phyloP scores from a whole-genome alignment of 2,888 invertebrate genomes.

The Stenolophus ochropezus region DNA sequence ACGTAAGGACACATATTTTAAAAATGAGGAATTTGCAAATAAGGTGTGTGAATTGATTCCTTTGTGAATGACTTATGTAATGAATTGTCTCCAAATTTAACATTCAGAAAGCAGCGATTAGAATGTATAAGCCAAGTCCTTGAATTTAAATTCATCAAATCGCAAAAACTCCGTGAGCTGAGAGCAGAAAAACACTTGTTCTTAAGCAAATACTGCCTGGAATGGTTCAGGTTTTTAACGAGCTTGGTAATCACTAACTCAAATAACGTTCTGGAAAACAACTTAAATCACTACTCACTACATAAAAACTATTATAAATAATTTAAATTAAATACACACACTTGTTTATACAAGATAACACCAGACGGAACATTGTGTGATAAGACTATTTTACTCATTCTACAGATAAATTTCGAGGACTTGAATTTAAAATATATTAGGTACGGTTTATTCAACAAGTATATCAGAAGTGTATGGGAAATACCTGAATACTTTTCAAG shows the following conservation, averaged over 20 bases:
- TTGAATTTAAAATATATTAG: no score
- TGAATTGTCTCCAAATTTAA: conserved; percentile 27
- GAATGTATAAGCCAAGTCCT: conserved; percentile 36
- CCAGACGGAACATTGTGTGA: background rate
- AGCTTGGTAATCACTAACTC: conserved; percentile 12
- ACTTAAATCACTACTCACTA: conserved; percentile 12
- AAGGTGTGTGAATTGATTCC: background rate
- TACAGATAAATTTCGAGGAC: background rate
- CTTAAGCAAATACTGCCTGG: background rate
- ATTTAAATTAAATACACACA: conserved; percentile 22
- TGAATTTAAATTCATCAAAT: conserved; percentile 30
- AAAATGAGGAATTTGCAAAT: background rate
- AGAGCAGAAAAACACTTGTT: background rate
- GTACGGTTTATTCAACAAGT: no score
- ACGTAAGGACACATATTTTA: no score
- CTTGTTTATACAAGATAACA: conserved; percentile 12
- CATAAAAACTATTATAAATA: conserved; percentile 38
- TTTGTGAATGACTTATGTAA: background rate
- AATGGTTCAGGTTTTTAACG: conserved; percentile 1
- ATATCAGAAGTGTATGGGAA: no score
- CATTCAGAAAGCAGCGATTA: conserved; percentile 25
- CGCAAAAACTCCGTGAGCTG: conserved; percentile 21
- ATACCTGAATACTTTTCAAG: no score
- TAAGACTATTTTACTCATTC: background rate
- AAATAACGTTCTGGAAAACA: conserved; percentile 24